Evolutionary conservation across 2,797 vertebrate species (phyloP).

Genomic region (Poecile montanus): DNA sequence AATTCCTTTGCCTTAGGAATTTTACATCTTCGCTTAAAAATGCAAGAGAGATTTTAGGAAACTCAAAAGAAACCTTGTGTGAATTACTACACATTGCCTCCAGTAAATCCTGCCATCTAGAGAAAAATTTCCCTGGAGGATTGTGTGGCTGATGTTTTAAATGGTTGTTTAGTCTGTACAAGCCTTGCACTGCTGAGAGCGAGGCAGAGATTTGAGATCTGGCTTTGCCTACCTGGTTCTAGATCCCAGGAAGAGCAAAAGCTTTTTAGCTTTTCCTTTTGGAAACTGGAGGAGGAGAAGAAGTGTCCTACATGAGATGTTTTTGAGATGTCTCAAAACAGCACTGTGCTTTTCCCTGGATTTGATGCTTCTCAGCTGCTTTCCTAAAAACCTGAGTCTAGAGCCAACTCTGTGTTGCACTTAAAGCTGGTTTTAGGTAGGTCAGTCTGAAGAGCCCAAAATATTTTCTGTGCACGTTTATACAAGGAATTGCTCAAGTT

Average conservation of each 20-base stretch:
- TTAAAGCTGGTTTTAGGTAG: neutral
- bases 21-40: neutral
- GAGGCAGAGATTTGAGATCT: neutral
- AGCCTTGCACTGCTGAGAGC: neutral
- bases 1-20: neutral
- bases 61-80: neutral
- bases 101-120: neutral
- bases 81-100: neutral
- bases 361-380: neutral
- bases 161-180: neutral
- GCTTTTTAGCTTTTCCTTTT: neutral
- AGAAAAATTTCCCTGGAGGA: neutral
- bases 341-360: neutral
- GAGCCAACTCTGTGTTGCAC: no score
- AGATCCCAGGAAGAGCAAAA: neutral
- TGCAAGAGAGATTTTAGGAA: neutral
- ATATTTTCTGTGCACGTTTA: fast-evolving
- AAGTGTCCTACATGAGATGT: neutral
- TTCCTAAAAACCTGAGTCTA: neutral
- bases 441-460: neutral
- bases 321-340: neutral
- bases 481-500: neutral
- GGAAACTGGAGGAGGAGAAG: neutral
- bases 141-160: neutral
- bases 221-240: neutral